Percentiles rank a stretch among this genome's conserved stretches.
Evolutionary conservation across 2,888 invertebrate genomes (phyloP).

Genomic region (Neoitamus cyanurus): DNA sequence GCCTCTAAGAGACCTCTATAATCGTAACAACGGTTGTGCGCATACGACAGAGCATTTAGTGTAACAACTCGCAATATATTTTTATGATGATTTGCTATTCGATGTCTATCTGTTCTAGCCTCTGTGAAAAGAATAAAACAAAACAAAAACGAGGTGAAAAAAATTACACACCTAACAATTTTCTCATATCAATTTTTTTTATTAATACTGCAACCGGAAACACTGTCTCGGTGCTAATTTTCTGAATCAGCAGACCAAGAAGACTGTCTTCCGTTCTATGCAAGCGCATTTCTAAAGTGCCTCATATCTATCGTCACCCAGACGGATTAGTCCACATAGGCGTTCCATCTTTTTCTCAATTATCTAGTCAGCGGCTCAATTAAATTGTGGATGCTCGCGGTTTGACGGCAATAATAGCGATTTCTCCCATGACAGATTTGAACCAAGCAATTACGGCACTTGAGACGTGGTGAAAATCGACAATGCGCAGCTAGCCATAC

Average conservation of each 20-base stretch:
- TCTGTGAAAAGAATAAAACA: too few species aligned
- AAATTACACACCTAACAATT: not conserved
- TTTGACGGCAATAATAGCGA: slow-evolving; percentile 10
- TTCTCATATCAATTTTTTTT: not conserved
- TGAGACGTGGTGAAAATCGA: not conserved
- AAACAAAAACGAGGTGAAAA: not conserved
- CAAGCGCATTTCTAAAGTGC: not conserved
- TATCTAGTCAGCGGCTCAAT: slow-evolving; percentile 6
- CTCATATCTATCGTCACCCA: not conserved
- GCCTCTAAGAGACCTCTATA: too few species aligned
- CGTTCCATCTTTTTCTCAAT: not conserved
- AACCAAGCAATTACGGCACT: not conserved
- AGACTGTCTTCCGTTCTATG: not conserved
- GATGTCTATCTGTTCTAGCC: too few species aligned
- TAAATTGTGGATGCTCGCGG: not conserved
- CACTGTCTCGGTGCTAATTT: not conserved
- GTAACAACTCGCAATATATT: too few species aligned
- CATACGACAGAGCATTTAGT: too few species aligned
- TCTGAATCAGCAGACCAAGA: not conserved
- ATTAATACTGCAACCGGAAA: not conserved
- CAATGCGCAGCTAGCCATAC: slow-evolving; percentile 14
- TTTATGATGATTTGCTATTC: too few species aligned
- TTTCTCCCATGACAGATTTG: slow-evolving; percentile 25
- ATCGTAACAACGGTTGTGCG: too few species aligned
- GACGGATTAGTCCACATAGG: not conserved